Evolutionary conservation across 2,888 invertebrate species (phyloP).

Genomic region (Agonopterix subpropinquella): DNA sequence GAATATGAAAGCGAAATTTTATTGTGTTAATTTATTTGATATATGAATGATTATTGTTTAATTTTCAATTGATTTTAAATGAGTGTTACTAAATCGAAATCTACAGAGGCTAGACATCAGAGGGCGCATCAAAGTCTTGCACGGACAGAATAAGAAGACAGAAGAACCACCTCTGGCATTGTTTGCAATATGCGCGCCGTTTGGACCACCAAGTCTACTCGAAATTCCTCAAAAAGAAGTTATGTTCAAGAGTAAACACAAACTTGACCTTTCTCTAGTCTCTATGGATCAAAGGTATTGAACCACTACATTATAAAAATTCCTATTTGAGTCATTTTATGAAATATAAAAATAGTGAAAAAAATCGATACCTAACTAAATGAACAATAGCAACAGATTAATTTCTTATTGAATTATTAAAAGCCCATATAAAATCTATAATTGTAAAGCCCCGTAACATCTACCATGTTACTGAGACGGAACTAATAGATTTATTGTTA

Average conservation of each 20-base stretch:
- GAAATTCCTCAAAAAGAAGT: slow-evolving; percentile 99
- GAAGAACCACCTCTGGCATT: slow-evolving; percentile 96
- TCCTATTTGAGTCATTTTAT: too few relatives aligned
- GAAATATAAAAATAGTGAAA: too few relatives aligned
- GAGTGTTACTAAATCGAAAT: slow-evolving; percentile 8
- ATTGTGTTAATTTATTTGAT: not conserved
- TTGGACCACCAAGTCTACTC: slow-evolving; percentile 96
- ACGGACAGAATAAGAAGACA: slow-evolving; percentile 96
- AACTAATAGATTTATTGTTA: slow-evolving; percentile 17
- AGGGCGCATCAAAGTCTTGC: slow-evolving; percentile 95
- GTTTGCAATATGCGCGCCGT: slow-evolving; percentile 98
- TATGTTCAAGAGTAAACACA: slow-evolving; percentile 99
- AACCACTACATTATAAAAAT: not conserved
- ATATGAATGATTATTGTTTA: not conserved
- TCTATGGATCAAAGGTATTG: slow-evolving; percentile 96
- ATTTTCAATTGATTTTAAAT: not conserved
- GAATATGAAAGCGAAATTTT: not conserved
- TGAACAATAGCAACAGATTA: too few relatives aligned
- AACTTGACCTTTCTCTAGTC: slow-evolving; percentile 95
- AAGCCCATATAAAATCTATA: slow-evolving; percentile 35
- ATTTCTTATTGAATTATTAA: slow-evolving; percentile 14
- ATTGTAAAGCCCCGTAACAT: slow-evolving; percentile 23
- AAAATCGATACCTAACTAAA: slow-evolving; percentile 2
- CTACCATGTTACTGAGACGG: slow-evolving; percentile 22
- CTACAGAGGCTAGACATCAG: slow-evolving; percentile 96